Base-by-base conservation (phyloP, 2,888 invertebrate species). In the Pilophorus perplexus region DNA sequence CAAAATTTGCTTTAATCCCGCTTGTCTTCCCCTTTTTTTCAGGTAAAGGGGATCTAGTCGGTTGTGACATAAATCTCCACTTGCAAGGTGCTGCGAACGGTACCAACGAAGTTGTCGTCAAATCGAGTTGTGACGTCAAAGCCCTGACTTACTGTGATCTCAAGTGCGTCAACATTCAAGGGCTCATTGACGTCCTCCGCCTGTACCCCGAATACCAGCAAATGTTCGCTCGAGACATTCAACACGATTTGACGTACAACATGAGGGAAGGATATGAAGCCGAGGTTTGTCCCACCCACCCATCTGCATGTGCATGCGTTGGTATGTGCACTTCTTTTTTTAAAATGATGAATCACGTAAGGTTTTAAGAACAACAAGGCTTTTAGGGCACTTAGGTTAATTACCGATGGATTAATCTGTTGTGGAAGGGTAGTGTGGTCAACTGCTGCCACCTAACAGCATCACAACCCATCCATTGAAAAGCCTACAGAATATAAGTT, bases 21-120 rank as follows among this genome's bases (percentile, higher is more conserved):
- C n/a, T n/a, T n/a, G n/a, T n/a, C n/a, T n/a, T n/a, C n/a, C n/a
- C n/a, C n/a, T n/a, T n/a, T n/a, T 33, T 75, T 76, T 50, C 76
- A 95, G 95, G 96, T 14, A 96, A 96, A 80, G 96, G 95, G 38
- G 96, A 96, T 80, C 80, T 96, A 72, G 93, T 96, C 59, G 96
- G 96, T 67, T 91, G 90, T 76, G 93, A 93, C 78, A 91, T 93
- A 77, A 89, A 86, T 76, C 84, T 88, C 73, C 90, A 91, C 78
- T 80, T 91, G 73, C 62, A 62, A 33, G 48, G 62, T n/a, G 85
- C 85, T 73, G 84, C 84, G 28, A 71, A 71, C 23, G 76, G 78
- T 4, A 74, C 76, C 14, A 78, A 80, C 22, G 92, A 93, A 75
- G 87, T 89, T 37, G 85, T 94, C 44, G 88, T 93, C 42, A 93